phyloP scores from a whole-genome alignment of 1,140 invertebrate species.

The Drosophila tsacasi region DNA sequence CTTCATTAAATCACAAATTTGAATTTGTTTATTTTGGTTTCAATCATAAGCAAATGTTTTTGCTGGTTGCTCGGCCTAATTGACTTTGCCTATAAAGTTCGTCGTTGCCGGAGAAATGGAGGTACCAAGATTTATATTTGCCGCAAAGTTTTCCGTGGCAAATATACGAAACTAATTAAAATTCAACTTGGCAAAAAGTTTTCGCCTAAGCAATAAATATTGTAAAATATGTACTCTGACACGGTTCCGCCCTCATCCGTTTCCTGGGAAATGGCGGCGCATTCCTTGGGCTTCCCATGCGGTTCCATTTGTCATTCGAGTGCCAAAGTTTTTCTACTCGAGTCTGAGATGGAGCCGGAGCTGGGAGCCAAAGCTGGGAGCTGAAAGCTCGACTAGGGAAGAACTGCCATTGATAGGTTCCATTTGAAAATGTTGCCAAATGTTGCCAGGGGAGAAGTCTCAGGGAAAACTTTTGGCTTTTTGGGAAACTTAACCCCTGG shows the following conservation, averaged over 20 bases:
- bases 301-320: constrained; percentile 79
- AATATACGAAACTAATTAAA: constrained; percentile 82
- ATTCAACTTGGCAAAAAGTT: constrained; percentile 83
- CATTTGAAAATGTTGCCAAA: constrained; percentile 53
- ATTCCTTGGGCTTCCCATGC: constrained; percentile 62
- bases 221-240: constrained; percentile 73
- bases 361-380: not conserved
- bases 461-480: constrained; percentile 28
- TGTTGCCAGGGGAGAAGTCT: constrained; percentile 21
- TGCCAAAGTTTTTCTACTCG: constrained; percentile 72
- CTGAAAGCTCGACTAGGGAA: constrained; percentile 12
- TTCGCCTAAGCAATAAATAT: constrained; percentile 81
- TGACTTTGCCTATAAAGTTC: constrained; percentile 61
- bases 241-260: constrained; percentile 18
- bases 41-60: constrained; percentile 48
- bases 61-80: constrained; percentile 49
- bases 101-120: constrained; percentile 1
- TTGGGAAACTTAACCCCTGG: not conserved
- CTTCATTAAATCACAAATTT: constrained; percentile 70
- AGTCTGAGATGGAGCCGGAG: not conserved
- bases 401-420: constrained; percentile 58
- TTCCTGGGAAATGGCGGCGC: constrained; percentile 61
- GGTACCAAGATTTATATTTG: constrained; percentile 59
- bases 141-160: constrained; percentile 55
- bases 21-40: constrained; percentile 60